These are phyloP conservation scores for Sebastes glaucus DNA, from an alignment of 2,797 vertebrate species.

Conservation along the genomic window DNA sequence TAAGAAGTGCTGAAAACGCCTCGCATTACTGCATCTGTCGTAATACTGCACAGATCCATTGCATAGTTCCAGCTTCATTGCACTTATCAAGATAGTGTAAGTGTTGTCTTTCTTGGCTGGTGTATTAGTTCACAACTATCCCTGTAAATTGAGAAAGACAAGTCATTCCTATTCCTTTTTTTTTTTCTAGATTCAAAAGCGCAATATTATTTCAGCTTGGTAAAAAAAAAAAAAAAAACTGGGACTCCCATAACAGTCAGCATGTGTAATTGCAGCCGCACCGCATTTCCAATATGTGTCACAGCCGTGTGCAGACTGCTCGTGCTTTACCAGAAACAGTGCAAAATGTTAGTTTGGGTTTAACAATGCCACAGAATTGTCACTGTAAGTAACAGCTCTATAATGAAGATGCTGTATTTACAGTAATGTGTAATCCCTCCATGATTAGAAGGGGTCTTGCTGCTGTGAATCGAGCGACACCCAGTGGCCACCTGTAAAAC, in stretches of 20 bases:
- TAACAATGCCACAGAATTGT: background rate
- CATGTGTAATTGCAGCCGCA: background rate
- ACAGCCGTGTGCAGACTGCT: background rate
- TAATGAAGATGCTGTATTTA: constrained; percentile 16
- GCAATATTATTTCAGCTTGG: background rate
- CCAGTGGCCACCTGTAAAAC: constrained; percentile 44
- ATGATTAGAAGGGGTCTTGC: background rate
- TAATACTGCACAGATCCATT: background rate
- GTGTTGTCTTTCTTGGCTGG: background rate
- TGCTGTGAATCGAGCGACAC: constrained; percentile 41
- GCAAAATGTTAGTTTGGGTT: background rate
- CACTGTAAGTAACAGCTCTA: constrained; percentile 5
- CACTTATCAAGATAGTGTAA: background rate
- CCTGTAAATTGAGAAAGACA: background rate
- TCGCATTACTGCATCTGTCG: background rate
- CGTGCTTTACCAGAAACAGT: background rate
- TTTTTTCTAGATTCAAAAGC: background rate
- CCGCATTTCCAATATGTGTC: background rate
- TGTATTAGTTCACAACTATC: background rate
- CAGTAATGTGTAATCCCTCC: constrained; percentile 1
- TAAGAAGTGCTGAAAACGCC: background rate
- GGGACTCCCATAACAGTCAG: background rate
- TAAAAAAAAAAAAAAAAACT: background rate
- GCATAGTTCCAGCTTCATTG: background rate
- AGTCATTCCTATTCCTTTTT: background rate